Evolutionary conservation across 2,113 vertebrate species (phyloP), one percentile per base, ranked within the genome.

Genomic region (Charadrius vociferus): DNA sequence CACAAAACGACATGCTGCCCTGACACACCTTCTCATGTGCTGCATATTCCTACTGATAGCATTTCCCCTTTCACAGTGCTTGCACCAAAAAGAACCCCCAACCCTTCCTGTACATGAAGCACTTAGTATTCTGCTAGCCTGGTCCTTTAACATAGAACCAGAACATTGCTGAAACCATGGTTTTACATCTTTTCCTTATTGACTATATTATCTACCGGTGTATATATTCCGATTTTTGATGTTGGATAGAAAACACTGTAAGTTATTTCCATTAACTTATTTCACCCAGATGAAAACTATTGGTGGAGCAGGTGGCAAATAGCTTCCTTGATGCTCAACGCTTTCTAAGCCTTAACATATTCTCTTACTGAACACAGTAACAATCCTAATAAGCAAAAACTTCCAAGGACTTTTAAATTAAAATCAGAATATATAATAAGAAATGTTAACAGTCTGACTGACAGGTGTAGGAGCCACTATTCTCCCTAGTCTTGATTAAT

Each of bases 161-260:
- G 53, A 74, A 29, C 37, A 29, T 0, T 12, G 14, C 30, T 59
- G 62, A 75, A 75, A 70, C 30, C 34, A 27, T 16, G 53, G 24
- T 1, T 1, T 32, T 47, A 4, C 37, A 24, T 34, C 41, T 52
- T 0, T 8, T 55, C 59, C 53, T 72, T 15, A 6, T 0, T 50
- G n/a, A 14, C 37, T 45, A 2, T 3, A 39, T 8, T 8, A n/a
- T 29, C 47, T 14, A 7, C 4, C 18, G 10, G 18, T 29, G 15
- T 19, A 50, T 6, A 11, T 4, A 11, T 11, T 20, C 50, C 3
- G 1, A 1, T n/a, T 90, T 29, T 67, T 50, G 22, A 14, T 74
- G 47, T 26, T 84, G 55, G 29, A 4, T 12, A n/a, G 11, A 74
- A 91, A 74, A 17, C 50, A 4, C 10, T 37, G 1, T 2, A 12